Conservation (phyloP, 2,888 invertebrate species). For the Tetragonisca angustula region DNA sequence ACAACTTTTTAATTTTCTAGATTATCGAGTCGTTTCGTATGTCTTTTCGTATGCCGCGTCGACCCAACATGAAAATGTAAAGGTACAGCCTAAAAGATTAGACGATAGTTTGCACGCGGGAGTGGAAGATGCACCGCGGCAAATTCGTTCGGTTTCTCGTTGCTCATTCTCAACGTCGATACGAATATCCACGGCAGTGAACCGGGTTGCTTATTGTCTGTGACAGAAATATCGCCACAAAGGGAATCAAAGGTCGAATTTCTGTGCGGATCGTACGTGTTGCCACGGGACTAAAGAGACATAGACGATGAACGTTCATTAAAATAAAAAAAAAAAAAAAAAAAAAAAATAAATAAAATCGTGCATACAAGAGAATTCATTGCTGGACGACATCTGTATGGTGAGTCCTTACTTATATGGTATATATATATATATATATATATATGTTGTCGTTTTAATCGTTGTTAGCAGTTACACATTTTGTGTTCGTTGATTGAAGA, state of each 20-base stretch:
- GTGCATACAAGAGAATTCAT: conserved; percentile 34
- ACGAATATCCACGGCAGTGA: conserved; percentile 31
- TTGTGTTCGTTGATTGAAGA: neutral
- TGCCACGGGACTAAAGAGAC: neutral
- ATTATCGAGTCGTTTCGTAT: neutral
- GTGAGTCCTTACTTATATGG: conserved; percentile 46
- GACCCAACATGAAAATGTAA: neutral
- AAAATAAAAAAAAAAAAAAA: neutral
- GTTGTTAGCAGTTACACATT: conserved; percentile 5
- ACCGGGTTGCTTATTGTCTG: conserved; percentile 11
- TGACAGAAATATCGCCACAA: conserved; percentile 18
- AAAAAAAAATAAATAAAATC: neutral
- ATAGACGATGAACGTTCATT: conserved; percentile 34
- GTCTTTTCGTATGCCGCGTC: neutral
- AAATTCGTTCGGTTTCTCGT: conserved; percentile 11
- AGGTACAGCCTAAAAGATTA: neutral
- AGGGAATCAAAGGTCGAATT: conserved; percentile 10
- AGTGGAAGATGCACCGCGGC: conserved; percentile 25
- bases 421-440: too few species aligned
- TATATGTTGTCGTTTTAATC: conserved; percentile 17
- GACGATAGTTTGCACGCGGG: conserved; percentile 14
- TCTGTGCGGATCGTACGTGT: conserved; percentile 25
- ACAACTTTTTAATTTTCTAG: conserved; percentile 8
- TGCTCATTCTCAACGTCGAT: conserved; percentile 11
- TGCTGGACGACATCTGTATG: conserved; percentile 38